Percentiles rank a stretch among this genome's conserved stretches.
Evolutionary conservation across 2,888 invertebrate species (phyloP).

Genomic region (Xylota segnis): DNA sequence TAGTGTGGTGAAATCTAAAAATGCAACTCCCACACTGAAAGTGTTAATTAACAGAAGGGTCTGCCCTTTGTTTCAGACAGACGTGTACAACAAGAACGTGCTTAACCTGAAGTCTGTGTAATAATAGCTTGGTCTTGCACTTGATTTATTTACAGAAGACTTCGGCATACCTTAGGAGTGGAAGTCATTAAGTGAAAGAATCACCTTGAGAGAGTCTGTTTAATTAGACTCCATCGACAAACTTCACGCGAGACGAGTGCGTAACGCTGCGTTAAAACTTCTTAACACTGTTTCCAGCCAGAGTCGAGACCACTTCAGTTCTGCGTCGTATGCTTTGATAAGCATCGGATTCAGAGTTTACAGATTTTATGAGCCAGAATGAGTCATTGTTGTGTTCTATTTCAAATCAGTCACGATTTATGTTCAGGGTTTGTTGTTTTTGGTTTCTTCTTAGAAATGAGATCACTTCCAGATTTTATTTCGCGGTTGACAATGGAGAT

Average conservation of each 20-base stretch:
- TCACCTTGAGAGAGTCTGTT: neutral
- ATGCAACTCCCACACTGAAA: slow-evolving; percentile 4
- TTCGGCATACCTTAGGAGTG: neutral
- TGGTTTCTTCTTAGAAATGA: neutral
- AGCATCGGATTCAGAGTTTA: neutral
- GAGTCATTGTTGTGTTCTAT: neutral
- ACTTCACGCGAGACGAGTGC: too few species aligned
- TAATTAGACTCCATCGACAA: too few species aligned
- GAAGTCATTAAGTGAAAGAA: neutral
- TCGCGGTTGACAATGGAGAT: neutral
- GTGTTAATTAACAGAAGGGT: slow-evolving; percentile 12
- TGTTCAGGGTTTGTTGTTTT: neutral
- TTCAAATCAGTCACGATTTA: neutral
- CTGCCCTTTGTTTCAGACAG: neutral
- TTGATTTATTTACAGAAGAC: neutral
- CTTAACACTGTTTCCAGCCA: too few species aligned
- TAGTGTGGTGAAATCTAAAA: neutral
- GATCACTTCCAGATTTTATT: neutral
- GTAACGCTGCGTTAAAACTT: too few species aligned
- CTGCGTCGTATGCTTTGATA: neutral
- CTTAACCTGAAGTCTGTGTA: neutral
- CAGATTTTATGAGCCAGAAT: neutral
- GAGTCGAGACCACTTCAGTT: neutral
- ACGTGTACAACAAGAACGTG: slow-evolving; percentile 17
- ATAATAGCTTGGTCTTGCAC: neutral